A percentile compares a stretch with the other conserved stretches of the same genome.
These are phyloP conservation scores for Scartelaos histophorus DNA, from an alignment of 2,113 vertebrate species.

Conservation along the genomic window DNA sequence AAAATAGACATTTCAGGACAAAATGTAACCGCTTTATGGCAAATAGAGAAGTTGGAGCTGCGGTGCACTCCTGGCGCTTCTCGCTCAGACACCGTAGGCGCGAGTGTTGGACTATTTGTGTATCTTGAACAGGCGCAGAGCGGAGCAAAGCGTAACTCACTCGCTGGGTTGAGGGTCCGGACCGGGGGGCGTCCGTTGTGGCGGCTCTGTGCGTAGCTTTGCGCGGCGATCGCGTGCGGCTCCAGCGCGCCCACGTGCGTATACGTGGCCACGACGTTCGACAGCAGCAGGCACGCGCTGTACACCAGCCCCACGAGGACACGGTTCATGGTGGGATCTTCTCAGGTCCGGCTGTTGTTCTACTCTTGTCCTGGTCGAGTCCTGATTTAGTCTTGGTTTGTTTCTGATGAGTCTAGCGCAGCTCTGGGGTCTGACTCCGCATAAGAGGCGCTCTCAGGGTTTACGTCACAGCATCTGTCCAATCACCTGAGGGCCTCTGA, in stretches of 20 bases:
- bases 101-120: no score
- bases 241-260: conserved; percentile 44
- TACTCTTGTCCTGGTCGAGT: conserved; percentile 18
- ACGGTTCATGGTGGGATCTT: conserved; percentile 61
- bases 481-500: conserved; percentile 57
- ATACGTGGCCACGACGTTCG: conserved; percentile 63
- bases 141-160: conserved; percentile 46
- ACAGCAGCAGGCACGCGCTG: conserved; percentile 62
- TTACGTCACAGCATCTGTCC: conserved; percentile 53
- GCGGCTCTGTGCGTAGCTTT: conserved; percentile 71
- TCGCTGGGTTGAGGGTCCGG: conserved; percentile 68
- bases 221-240: conserved; percentile 49
- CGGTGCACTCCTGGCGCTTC: no score
- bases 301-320: conserved; percentile 57
- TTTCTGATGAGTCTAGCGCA: neutral
- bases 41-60: no score
- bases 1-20: no score
- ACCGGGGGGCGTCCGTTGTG: conserved; percentile 39
- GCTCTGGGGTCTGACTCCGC: neutral
- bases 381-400: conserved; percentile 8
- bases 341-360: conserved; percentile 4
- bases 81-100: neutral
- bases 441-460: conserved; percentile 50
- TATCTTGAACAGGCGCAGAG: neutral
- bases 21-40: no score